Percentiles rank a stretch among this genome's conserved stretches.
These are phyloP conservation scores for Brevimyrus niger DNA, from an alignment of 2,113 vertebrate genomes.

Conservation along the genomic window DNA sequence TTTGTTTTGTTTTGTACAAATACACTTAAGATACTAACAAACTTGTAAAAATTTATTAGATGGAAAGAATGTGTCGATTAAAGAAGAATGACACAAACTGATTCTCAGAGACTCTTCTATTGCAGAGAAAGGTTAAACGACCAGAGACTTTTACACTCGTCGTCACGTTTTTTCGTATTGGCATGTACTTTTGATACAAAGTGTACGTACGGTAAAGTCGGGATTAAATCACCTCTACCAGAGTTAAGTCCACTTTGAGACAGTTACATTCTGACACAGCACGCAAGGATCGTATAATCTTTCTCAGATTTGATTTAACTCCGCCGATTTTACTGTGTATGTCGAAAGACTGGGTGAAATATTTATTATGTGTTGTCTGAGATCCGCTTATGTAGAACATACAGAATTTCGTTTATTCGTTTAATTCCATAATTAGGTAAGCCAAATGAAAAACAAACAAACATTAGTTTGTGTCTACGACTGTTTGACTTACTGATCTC, in stretches of 20 bases:
- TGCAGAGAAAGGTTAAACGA: conserved; percentile 42
- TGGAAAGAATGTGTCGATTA: conserved; percentile 65
- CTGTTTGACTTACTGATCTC: conserved; percentile 28
- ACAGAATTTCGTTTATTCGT: conserved; percentile 53
- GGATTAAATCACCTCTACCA: background rate
- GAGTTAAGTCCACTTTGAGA: background rate
- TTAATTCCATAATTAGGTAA: conserved; percentile 62
- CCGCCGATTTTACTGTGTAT: conserved; percentile 1
- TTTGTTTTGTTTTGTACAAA: conserved; percentile 72
- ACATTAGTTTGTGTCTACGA: conserved; percentile 56
- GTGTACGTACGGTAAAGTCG: conserved; percentile 47
- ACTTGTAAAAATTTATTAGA: conserved; percentile 73
- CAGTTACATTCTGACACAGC: background rate
- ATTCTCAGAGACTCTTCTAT: conserved; percentile 28
- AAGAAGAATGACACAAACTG: conserved; percentile 57
- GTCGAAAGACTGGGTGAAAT: conserved; percentile 64
- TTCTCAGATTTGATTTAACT: conserved; percentile 2
- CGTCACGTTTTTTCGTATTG: conserved; percentile 61
- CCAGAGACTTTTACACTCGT: conserved; percentile 70
- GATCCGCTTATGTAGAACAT: conserved; percentile 57
- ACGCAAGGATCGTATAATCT: background rate
- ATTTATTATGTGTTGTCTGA: conserved; percentile 74
- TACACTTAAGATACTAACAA: conserved; percentile 65
- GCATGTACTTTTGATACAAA: conserved; percentile 68
- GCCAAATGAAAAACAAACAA: conserved; percentile 61